Percentiles rank a stretch among this genome's conserved stretches.
phyloP scores from a whole-genome alignment of 2,888 invertebrate genomes.

The Parnassius orleans region DNA sequence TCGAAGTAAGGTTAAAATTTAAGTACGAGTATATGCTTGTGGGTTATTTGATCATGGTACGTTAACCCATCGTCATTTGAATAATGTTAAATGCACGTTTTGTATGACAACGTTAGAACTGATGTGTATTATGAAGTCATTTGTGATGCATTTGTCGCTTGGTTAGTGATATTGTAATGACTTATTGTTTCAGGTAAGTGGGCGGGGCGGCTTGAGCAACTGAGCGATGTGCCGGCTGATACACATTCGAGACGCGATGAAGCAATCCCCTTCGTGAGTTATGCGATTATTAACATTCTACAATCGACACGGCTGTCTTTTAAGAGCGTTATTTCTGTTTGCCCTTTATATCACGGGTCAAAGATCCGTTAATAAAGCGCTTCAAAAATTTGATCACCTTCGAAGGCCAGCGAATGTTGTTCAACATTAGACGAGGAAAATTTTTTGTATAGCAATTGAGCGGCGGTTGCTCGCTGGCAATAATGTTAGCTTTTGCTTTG shows the following conservation, averaged over 20 bases:
- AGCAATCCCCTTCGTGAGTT: constrained; percentile 59
- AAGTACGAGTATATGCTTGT: too few relatives aligned
- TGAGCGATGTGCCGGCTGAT: constrained; percentile 53
- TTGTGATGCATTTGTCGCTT: constrained; percentile 53
- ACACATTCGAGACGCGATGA: constrained; percentile 56
- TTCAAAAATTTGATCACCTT: constrained; percentile 5
- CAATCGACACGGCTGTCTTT: constrained; percentile 29
- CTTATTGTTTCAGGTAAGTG: constrained; percentile 80
- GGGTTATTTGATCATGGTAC: too few relatives aligned
- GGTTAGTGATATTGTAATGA: constrained; percentile 74
- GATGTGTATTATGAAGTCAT: constrained; percentile 51
- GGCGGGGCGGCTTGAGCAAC: constrained; percentile 59
- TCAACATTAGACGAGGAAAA: constrained; percentile 45
- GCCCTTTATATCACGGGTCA: constrained; percentile 37
- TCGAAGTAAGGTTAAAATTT: too few relatives aligned
- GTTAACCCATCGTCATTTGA: too few relatives aligned
- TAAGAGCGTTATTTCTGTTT: constrained; percentile 33
- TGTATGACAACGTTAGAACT: neutral
- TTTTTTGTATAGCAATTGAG: constrained; percentile 41
- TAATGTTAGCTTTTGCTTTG: constrained; percentile 69
- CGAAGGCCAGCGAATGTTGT: constrained; percentile 9
- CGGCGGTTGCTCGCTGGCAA: constrained; percentile 45
- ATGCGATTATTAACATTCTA: constrained; percentile 52
- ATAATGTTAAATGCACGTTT: neutral
- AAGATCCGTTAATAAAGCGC: constrained; percentile 29